These are phyloP conservation scores for Trissolcus brochymenae DNA, from an alignment of 2,888 invertebrate genomes.

Conservation along the genomic window DNA sequence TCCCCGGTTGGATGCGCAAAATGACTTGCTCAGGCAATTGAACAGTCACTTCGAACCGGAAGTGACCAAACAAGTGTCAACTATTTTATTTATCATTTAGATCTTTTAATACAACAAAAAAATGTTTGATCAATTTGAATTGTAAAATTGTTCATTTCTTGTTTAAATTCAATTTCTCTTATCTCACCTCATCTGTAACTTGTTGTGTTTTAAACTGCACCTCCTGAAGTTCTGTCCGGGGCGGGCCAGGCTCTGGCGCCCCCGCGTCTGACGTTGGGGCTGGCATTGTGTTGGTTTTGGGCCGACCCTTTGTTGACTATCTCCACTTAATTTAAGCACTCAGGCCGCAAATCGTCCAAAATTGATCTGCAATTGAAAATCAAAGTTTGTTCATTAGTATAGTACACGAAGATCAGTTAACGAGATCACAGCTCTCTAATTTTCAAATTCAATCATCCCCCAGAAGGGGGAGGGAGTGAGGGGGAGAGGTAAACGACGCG, in stretches of 20 bases:
- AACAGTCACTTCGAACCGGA: too few species aligned
- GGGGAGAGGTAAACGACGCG: too few species aligned
- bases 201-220: conserved; percentile 89
- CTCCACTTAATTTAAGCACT: conserved; percentile 21
- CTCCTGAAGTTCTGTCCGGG: conserved; percentile 92
- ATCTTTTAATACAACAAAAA: too few species aligned
- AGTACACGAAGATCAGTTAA: background rate
- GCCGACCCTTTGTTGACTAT: conserved; percentile 30
- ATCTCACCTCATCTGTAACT: conserved; percentile 91
- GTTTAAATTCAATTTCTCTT: background rate
- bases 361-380: conserved; percentile 40
- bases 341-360: conserved; percentile 26
- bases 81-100: background rate
- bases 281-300: conserved; percentile 70
- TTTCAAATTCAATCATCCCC: too few species aligned
- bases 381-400: background rate
- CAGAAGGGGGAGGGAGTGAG: too few species aligned
- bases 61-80: too few species aligned
- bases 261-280: conserved; percentile 77
- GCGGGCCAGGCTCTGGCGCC: conserved; percentile 82
- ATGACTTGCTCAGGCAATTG: too few species aligned
- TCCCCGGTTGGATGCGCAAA: conserved; percentile 21
- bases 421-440: too few species aligned
- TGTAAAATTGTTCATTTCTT: too few species aligned
- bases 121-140: too few species aligned